Percentiles rank a stretch among this genome's conserved stretches.
Conservation (phyloP, 2,797 vertebrate species). For the Columba guinea region DNA sequence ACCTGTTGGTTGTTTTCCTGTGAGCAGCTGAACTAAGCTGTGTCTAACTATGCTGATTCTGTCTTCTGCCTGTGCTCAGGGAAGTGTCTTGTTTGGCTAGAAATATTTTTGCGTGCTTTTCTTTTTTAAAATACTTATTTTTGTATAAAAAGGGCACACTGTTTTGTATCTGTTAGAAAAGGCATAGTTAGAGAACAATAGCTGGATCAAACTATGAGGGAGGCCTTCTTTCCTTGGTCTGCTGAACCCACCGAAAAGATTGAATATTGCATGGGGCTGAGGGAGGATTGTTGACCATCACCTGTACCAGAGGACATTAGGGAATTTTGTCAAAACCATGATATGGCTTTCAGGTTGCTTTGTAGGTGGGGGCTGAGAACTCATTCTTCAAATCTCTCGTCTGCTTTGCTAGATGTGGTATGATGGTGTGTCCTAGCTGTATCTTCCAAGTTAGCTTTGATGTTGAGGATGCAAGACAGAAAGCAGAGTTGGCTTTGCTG, state of each 20-base stretch:
- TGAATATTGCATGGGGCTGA: neutral
- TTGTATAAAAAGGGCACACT: neutral
- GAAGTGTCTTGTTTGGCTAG: neutral
- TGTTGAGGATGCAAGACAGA: neutral
- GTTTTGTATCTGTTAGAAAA: neutral
- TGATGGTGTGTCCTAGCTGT: neutral
- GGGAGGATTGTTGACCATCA: neutral
- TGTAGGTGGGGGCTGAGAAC: neutral
- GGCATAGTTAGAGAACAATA: neutral
- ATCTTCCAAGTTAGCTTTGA: neutral
- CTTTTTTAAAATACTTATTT: neutral
- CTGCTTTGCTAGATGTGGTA: neutral
- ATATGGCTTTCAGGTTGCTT: neutral
- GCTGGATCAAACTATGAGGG: neutral
- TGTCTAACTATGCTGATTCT: neutral
- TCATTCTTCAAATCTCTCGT: neutral
- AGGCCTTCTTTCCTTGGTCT: neutral
- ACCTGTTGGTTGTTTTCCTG: neutral
- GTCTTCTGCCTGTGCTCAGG: neutral
- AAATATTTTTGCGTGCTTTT: neutral
- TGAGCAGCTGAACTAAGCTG: neutral
- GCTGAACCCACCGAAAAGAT: neutral
- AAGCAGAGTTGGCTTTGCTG: neutral
- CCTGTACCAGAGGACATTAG: rapidly evolving
- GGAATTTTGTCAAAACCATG: neutral